These are phyloP conservation scores for Lates calcarifer DNA, from an alignment of 2,113 vertebrate species.

Conservation along the genomic window DNA sequence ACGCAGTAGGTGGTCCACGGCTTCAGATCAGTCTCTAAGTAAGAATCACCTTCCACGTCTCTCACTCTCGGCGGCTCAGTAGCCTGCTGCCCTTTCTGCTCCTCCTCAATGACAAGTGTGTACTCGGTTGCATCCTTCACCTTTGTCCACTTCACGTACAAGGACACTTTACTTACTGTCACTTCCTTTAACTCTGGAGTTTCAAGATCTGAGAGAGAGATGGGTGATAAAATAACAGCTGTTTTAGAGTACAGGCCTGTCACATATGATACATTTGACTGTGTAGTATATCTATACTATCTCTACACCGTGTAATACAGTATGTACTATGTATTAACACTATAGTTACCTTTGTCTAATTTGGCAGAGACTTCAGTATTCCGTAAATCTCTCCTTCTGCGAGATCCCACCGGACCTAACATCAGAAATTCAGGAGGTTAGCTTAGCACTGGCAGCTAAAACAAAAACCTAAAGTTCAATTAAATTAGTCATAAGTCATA, in stretches of 20 bases:
- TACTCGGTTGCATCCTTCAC: slow-evolving; percentile 69
- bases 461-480: background rate
- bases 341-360: slow-evolving; percentile 42
- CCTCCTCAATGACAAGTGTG: slow-evolving; percentile 66
- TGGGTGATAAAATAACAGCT: background rate
- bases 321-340: background rate
- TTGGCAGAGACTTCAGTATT: background rate
- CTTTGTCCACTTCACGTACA: slow-evolving; percentile 74
- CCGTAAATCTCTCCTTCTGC: slow-evolving; percentile 73
- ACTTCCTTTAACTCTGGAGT: slow-evolving; percentile 73
- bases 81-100: background rate
- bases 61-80: background rate
- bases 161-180: slow-evolving; percentile 60
- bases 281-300: background rate
- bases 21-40: slow-evolving; percentile 67
- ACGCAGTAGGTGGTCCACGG: slow-evolving; percentile 76
- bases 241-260: background rate
- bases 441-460: too few species aligned
- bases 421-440: background rate
- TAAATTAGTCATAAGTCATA: background rate
- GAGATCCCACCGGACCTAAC: slow-evolving; percentile 50
- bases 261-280: background rate
- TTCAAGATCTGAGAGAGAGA: slow-evolving; percentile 63
- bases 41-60: slow-evolving; percentile 45
- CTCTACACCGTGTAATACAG: background rate